Base-by-base conservation (phyloP, 1,140 invertebrate species). In the Drosophila willistoni region DNA sequence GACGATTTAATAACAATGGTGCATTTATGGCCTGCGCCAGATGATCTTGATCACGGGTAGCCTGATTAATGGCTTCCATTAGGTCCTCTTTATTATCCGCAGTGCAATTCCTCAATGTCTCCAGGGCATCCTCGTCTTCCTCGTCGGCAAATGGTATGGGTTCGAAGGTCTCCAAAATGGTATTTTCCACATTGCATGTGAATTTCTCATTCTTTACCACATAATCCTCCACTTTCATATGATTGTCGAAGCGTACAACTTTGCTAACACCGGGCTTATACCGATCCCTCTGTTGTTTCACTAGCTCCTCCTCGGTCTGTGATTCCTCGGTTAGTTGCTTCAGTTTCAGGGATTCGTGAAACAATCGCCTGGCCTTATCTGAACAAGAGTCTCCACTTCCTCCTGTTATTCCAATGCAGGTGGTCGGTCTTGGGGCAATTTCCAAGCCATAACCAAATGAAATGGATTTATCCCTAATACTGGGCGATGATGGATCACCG, bases 381-480 rank as follows among this genome's bases (percentile, higher is more conserved):
- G 70, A 66, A 17, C 44, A 51, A 3, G 44, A 51, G 10, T 12
- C 44, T 9, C 72, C 64, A 25, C 68, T 85, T 44, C 68, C 68
- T 6, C 69, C 74, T 14, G 82, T 79, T 42, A 93, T 92, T 0
- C 94, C 94, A 14, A 95, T 93, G 68, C 95, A 95, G 1, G 95
- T 96, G 62, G 95, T 94, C 1, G 95, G 95, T 29, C 95, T 92
- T 29, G 94, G 94, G 3, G 94, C 93, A 36, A 93, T 93, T 84
- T 96, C 95, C 33, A 96, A 89, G 7, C 95, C 95, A 63, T 95
- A 95, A 42, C 95, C 95, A 79, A 94, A 96, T 14, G 95, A 96
- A 25, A 94, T 94, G 9, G 94, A 94, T 86, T 95, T 95, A 75
- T 95, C 94, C 0, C 94, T 91, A 14, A 95, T 90, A 75, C 93